Conservation (phyloP, 2,888 invertebrate species). For the Halictus ligatus region DNA sequence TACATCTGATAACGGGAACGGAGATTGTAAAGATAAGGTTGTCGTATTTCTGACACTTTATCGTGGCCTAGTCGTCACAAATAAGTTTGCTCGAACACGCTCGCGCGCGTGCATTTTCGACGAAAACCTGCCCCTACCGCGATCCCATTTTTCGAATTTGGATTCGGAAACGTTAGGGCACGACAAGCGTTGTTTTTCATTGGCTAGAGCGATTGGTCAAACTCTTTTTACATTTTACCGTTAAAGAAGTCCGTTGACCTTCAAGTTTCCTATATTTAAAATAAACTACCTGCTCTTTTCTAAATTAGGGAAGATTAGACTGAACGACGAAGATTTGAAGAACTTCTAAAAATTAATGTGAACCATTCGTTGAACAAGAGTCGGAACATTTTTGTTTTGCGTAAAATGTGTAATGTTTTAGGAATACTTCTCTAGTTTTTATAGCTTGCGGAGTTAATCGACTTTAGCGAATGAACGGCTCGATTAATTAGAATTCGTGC, state of each 20-base stretch:
- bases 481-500: conserved; percentile 54
- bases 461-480: not conserved
- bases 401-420: not conserved
- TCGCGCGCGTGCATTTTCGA: conserved; percentile 1
- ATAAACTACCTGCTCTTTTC: not conserved
- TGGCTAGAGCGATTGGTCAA: not conserved
- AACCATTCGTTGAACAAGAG: not conserved
- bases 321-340: not conserved
- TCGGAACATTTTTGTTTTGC: not conserved
- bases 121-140: not conserved
- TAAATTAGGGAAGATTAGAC: not conserved
- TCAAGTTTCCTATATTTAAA: not conserved
- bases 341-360: not conserved
- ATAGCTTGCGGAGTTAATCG: not conserved
- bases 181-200: not conserved
- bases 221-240: not conserved
- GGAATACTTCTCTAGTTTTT: not conserved
- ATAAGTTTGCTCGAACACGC: conserved; percentile 33
- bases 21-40: conserved; percentile 67
- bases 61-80: conserved; percentile 36
- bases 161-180: not conserved
- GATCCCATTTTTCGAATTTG: not conserved
- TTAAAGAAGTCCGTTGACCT: not conserved
- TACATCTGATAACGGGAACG: conserved; percentile 45
- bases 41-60: conserved; percentile 63